These are phyloP conservation scores for Caligus rogercresseyi DNA, from an alignment of 1,140 invertebrate genomes.

Conservation along the genomic window DNA sequence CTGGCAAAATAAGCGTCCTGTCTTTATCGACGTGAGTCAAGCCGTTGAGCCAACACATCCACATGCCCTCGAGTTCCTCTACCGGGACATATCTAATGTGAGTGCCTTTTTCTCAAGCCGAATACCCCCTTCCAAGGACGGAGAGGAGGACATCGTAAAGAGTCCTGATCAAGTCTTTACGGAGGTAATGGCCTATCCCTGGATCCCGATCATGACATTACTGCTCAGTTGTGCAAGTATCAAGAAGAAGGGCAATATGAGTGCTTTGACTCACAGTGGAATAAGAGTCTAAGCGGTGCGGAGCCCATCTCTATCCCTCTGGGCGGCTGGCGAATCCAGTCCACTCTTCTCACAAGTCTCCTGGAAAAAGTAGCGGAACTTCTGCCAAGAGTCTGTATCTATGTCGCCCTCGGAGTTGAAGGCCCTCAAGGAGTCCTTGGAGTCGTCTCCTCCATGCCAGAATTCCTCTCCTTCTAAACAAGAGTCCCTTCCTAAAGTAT, in stretches of 20 bases:
- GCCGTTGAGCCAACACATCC: constrained; percentile 66
- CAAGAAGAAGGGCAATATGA: neutral
- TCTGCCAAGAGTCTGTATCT: neutral
- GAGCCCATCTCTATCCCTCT: neutral
- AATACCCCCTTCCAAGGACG: constrained; percentile 31
- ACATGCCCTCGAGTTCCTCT: constrained; percentile 54
- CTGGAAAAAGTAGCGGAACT: neutral
- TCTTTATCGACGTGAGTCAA: constrained; percentile 79
- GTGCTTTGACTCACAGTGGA: neutral
- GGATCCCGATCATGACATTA: constrained; percentile 22
- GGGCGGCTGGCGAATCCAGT: neutral
- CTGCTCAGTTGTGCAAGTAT: neutral
- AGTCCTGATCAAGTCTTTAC: too few relatives aligned
- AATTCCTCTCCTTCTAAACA: too few relatives aligned
- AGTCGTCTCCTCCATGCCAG: neutral
- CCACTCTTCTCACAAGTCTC: neutral
- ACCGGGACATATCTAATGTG: constrained; percentile 60
- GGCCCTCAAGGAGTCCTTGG: neutral
- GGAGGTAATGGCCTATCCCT: constrained; percentile 41
- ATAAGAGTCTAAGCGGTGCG: neutral
- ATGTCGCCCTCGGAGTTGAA: neutral
- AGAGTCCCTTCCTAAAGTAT: too few relatives aligned
- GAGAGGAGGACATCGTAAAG: constrained; percentile 41
- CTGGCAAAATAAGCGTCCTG: constrained; percentile 54
- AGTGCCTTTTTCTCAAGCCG: constrained; percentile 46